Percentiles rank a stretch among this genome's conserved stretches.
Conservation (phyloP, 1,140 invertebrate species). For the Drosophila ficusphila region DNA sequence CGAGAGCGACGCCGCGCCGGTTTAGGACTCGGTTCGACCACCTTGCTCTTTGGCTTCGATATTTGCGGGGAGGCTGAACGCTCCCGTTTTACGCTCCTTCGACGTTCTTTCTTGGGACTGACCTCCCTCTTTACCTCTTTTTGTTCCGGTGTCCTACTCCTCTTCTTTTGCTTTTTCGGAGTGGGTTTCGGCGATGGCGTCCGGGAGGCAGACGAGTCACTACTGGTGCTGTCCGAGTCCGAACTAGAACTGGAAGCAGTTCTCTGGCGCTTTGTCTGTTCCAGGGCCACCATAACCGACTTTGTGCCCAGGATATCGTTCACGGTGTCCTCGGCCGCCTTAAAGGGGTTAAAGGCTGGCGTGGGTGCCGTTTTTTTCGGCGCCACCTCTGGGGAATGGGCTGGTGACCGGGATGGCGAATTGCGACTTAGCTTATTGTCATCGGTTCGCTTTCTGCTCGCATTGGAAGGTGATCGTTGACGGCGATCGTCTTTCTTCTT, state of each 20-base stretch:
- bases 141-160: slow-evolving; percentile 44
- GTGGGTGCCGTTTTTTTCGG: slow-evolving; percentile 30
- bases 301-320: slow-evolving; percentile 72
- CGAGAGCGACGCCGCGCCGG: slow-evolving; percentile 42
- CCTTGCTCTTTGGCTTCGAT: slow-evolving; percentile 43
- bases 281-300: slow-evolving; percentile 66
- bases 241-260: slow-evolving; percentile 57
- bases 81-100: slow-evolving; percentile 38
- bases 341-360: slow-evolving; percentile 70
- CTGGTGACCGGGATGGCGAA: slow-evolving; percentile 24
- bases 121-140: slow-evolving; percentile 38
- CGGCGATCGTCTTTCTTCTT: slow-evolving; percentile 18
- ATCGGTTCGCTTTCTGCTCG: slow-evolving; percentile 12
- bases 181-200: slow-evolving; percentile 54
- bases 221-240: slow-evolving; percentile 46
- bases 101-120: slow-evolving; percentile 37
- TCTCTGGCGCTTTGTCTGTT: slow-evolving; percentile 63
- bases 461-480: slow-evolving; percentile 28
- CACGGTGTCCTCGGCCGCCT: slow-evolving; percentile 70
- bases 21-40: slow-evolving; percentile 51
- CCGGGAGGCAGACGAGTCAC: slow-evolving; percentile 28
- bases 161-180: slow-evolving; percentile 49
- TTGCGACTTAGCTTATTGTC: slow-evolving; percentile 32
- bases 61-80: slow-evolving; percentile 38
- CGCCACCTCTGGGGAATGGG: slow-evolving; percentile 36